Base-by-base conservation (phyloP, 2,113 vertebrate species). In the Salvator merianae region DNA sequence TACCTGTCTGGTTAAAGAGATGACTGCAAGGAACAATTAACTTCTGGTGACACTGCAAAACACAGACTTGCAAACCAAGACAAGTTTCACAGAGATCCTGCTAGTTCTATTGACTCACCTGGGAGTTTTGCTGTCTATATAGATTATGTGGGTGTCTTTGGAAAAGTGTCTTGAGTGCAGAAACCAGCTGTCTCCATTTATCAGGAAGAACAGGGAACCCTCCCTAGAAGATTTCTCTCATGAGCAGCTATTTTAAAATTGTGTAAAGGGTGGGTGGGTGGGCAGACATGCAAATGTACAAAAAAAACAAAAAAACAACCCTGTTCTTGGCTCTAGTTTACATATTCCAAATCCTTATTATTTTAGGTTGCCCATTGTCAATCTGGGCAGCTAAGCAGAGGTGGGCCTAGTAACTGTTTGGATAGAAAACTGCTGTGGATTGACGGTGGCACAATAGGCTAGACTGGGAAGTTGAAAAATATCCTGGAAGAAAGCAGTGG, bases 1-100 rank as follows among this genome's bases (percentile, higher is more conserved):
- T 78, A 34, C n/a, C 13, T 14, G 40, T 76, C 18, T 1, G 1
- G 9, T 75, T 82, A 83, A 5, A 26, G 26, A 82, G 43, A 34
- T 20, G 53, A 3, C 38, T 24, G 20, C 53, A 14, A 2, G 2
- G 10, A 40, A 53, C 32, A 2, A 13, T 73, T 4, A 1, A 36
- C 66, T 8, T 0, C 50, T 9, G 16, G 81, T 82, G 85, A 63
- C 79, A 72, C 69, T 68, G 73, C n/a, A 85, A 80, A 88, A 79
- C 7, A 87, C 47, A 62, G 34, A n/a, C 53, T 8, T 65, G 28
- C 66, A 43, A 32, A 32, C 81, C 38, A 53, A 55, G 82, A 86
- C 3, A 43, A 38, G 59, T 76, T 68, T 34, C 63, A 12, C 16
- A 30, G 30, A 84, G 62, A 32, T 70, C 79, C 79, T 84, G 36